Evolutionary conservation across 2,888 invertebrate genomes (phyloP), one percentile per base, ranked within the genome.

Genomic region (Coelinius sp.): DNA sequence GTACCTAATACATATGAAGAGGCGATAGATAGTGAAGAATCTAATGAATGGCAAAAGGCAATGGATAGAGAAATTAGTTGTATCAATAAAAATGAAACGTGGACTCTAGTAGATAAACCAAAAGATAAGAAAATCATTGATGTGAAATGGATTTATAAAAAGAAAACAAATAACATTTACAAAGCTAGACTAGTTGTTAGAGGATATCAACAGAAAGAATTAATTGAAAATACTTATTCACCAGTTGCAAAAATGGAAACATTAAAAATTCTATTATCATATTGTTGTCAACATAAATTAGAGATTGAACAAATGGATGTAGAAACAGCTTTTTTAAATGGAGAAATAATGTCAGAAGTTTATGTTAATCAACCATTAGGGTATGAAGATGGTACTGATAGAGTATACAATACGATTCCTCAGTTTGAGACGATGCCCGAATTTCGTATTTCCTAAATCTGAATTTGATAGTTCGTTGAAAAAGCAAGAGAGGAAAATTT

Each of bases 171-270:
- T n/a, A n/a, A n/a, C n/a, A n/a, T n/a, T n/a, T 56, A 63, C 10
- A 68, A 68, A 63, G 68, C 64, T 22, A 68, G 72, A 64, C 10
- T 72, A 56, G 72, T 72, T 12, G 72, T n/a, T n/a, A n/a, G n/a
- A n/a, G n/a, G n/a, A n/a, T n/a, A n/a, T 31, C 71, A 71, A 25
- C 68, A 71, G 22, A 63, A 5, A 6, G 56, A 68, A 44, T 1
- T 4, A n/a, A 6, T 68, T 1, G 68, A 73, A 14, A 22, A 73
- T 35, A 14, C 65, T 5, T 73, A 68, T 14, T 68, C 65, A 4
- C 73, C 69, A 25, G 73, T 73, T 31, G 73, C 14, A 14, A 73
- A 65, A 65, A 69, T 59, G 20, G 68, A 68, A 65, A 72, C 72
- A 2, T 41, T 68, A 10, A 56, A 65, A 65, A 24, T 72, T 8